phyloP scores from a whole-genome alignment of 1,140 invertebrate species.

The Neoseiulus cucumeris region DNA sequence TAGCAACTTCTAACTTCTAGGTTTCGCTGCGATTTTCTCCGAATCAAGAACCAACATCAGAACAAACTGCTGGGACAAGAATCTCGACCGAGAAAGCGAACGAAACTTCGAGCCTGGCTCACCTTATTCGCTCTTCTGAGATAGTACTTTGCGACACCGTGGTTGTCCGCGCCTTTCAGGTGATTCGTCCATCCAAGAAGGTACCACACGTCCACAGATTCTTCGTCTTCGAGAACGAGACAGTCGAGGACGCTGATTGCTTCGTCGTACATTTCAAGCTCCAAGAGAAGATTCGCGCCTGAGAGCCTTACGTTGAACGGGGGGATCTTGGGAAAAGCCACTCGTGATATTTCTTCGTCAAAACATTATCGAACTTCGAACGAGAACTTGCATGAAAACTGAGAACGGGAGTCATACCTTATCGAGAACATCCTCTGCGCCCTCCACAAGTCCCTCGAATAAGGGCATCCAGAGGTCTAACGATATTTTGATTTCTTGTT shows the following conservation, averaged over 20 bases:
- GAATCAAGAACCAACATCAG: too few relatives aligned
- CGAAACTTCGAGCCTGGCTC: background rate
- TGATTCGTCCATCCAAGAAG: slow-evolving; percentile 28
- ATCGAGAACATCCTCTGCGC: background rate
- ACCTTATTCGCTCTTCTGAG: slow-evolving; percentile 27
- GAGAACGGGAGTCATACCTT: background rate
- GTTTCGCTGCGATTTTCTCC: too few relatives aligned
- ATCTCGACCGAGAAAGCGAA: too few relatives aligned
- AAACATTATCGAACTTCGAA: background rate
- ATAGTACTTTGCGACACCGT: slow-evolving; percentile 26
- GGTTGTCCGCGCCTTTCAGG: slow-evolving; percentile 26
- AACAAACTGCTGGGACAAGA: too few relatives aligned
- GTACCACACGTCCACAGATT: slow-evolving; percentile 27
- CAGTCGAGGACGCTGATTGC: slow-evolving; percentile 22
- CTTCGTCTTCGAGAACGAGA: slow-evolving; percentile 23
- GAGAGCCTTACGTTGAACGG: background rate
- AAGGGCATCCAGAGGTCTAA: background rate
- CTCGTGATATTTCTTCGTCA: background rate
- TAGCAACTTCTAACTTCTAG: too few relatives aligned
- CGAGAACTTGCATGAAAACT: background rate
- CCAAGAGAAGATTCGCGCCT: background rate
- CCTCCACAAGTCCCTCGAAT: background rate
- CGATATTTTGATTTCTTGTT: background rate
- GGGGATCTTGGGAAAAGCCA: background rate
- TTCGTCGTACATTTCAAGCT: background rate